Evolutionary conservation across 2,113 vertebrate genomes (phyloP).

Genomic region (Burhinus oedicnemus): DNA sequence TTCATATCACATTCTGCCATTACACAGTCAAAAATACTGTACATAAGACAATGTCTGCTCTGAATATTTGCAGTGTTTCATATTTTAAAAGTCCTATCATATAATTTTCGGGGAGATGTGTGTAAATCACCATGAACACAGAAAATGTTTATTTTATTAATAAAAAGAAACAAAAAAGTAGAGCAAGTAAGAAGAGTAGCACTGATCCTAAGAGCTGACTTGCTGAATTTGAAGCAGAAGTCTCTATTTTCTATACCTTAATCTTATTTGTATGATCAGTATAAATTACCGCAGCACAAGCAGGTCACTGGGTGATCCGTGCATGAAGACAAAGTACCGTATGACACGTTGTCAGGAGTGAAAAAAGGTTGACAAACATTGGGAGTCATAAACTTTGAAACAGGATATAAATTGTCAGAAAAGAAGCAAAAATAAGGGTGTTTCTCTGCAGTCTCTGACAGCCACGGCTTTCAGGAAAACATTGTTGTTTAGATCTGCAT

Average conservation of each 20-base stretch:
- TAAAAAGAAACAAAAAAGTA: neutral
- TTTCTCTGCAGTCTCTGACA: conserved; percentile 32
- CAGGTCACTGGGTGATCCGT: neutral
- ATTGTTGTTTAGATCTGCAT: neutral
- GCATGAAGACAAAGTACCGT: neutral
- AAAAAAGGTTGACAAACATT: neutral
- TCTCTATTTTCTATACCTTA: neutral
- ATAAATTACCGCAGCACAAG: neutral
- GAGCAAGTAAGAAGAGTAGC: neutral
- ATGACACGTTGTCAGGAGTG: conserved; percentile 21
- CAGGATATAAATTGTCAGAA: conserved; percentile 11
- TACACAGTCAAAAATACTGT: neutral
- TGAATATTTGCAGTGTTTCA: neutral
- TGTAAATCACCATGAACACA: neutral
- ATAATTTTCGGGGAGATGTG: neutral
- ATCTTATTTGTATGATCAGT: neutral
- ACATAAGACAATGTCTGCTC: neutral
- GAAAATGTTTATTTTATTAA: conserved; percentile 23
- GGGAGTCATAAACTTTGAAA: conserved; percentile 6
- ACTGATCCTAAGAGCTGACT: neutral
- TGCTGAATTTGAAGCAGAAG: neutral
- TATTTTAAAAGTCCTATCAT: neutral
- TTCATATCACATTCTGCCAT: neutral
- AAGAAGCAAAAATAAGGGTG: neutral
- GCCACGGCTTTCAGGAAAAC: neutral